Conservation (phyloP, 2,797 vertebrate species). For the Pagetopsis macropterus region DNA sequence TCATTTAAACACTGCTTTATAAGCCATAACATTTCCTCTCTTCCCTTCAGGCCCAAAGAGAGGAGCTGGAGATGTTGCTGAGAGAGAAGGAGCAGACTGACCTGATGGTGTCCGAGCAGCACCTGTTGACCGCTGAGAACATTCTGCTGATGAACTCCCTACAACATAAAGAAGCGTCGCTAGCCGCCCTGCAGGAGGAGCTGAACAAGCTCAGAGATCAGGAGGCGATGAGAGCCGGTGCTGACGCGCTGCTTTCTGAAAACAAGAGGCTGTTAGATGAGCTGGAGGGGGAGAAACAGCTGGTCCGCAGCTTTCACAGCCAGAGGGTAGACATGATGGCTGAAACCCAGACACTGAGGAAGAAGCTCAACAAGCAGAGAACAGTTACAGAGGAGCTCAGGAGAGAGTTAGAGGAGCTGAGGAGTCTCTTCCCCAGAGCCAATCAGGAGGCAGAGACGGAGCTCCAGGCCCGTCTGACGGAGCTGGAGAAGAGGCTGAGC, state of each 20-base stretch:
- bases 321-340: slow-evolving; percentile 86
- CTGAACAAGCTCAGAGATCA: slow-evolving; percentile 86
- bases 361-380: slow-evolving; percentile 87
- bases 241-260: slow-evolving; percentile 85
- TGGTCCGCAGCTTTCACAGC: slow-evolving; percentile 79
- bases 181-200: slow-evolving; percentile 88
- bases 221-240: slow-evolving; percentile 82
- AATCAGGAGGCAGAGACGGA: slow-evolving; percentile 73
- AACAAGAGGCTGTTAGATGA: slow-evolving; percentile 90
- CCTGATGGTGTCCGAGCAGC: slow-evolving; percentile 81
- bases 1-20: background rate
- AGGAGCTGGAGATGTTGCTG: slow-evolving; percentile 83
- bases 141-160: slow-evolving; percentile 86
- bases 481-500: slow-evolving; percentile 90
- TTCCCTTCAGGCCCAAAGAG: slow-evolving; percentile 81
- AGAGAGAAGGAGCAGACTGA: slow-evolving; percentile 81
- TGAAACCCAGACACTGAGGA: slow-evolving; percentile 86
- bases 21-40: background rate
- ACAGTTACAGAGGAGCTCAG: slow-evolving; percentile 82
- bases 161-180: slow-evolving; percentile 87
- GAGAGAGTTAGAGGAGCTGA: slow-evolving; percentile 83
- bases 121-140: slow-evolving; percentile 87
- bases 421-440: slow-evolving; percentile 61
- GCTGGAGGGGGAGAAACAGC: slow-evolving; percentile 88
- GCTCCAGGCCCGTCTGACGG: slow-evolving; percentile 84